Conservation (phyloP, 2,797 vertebrate species). For the Sebastes hopkinsi region DNA sequence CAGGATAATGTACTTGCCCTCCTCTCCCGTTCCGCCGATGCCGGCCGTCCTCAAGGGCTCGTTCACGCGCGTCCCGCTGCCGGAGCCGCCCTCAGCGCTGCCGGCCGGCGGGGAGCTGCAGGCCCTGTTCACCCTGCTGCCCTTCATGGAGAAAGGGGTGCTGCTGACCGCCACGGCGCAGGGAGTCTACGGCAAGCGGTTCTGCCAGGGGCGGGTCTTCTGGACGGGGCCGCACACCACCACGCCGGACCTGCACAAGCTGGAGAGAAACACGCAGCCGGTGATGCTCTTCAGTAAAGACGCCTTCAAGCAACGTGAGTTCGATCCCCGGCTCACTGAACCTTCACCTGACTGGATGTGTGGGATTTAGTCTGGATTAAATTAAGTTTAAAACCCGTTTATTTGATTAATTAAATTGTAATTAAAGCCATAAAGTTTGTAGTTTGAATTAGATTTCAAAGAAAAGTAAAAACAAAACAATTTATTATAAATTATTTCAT, state of each 20-base stretch:
- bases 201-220: conserved; percentile 85
- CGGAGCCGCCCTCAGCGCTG: conserved; percentile 75
- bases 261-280: conserved; percentile 75
- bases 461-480: too few species aligned
- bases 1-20: conserved; percentile 74
- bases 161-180: conserved; percentile 78
- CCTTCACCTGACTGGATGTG: neutral
- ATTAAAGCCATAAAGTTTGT: neutral
- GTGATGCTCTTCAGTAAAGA: conserved; percentile 82
- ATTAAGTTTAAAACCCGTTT: too few species aligned
- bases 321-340: neutral
- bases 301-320: conserved; percentile 79
- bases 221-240: conserved; percentile 82
- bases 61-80: conserved; percentile 76
- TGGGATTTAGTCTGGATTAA: neutral
- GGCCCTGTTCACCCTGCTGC: conserved; percentile 79
- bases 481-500: too few species aligned
- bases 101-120: conserved; percentile 53
- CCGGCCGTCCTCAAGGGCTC: conserved; percentile 11
- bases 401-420: rapidly evolving
- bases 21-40: conserved; percentile 56
- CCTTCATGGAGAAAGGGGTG: conserved; percentile 84
- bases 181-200: conserved; percentile 85
- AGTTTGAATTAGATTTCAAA: neutral
- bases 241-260: conserved; percentile 65